These are phyloP conservation scores for Candoia aspera DNA, from an alignment of 2,113 vertebrate species.

Conservation along the genomic window DNA sequence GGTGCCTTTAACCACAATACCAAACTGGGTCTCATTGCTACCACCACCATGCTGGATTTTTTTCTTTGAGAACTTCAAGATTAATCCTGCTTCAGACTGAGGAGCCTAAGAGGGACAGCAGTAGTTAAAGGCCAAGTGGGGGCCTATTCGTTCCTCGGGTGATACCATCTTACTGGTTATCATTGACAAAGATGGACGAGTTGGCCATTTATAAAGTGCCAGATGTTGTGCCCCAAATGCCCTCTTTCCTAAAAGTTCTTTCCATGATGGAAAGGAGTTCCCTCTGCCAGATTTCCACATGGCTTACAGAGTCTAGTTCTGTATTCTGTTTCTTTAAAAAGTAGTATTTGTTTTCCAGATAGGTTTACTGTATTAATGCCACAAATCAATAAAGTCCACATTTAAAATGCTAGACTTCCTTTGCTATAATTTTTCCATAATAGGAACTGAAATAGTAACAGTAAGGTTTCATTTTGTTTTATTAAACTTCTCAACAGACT, in stretches of 20 bases:
- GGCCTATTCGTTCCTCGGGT: neutral
- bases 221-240: neutral
- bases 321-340: slow-evolving; percentile 33
- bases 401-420: slow-evolving; percentile 38
- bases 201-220: neutral
- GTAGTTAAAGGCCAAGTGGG: neutral
- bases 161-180: neutral
- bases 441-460: slow-evolving; percentile 44
- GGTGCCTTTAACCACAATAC: neutral
- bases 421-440: slow-evolving; percentile 35
- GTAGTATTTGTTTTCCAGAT: slow-evolving; percentile 29
- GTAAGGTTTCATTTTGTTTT: slow-evolving; percentile 35
- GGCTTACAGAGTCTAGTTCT: neutral
- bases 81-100: neutral
- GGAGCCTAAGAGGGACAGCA: neutral
- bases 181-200: neutral
- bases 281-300: neutral
- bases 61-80: neutral
- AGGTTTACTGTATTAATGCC: slow-evolving; percentile 37
- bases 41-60: neutral
- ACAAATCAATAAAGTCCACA: slow-evolving; percentile 34
- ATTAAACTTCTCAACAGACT: slow-evolving; percentile 41
- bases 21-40: neutral
- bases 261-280: neutral
- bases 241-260: too few species aligned